phyloP scores from a whole-genome alignment of 2,797 vertebrate species.

The Scolopax bukidnonensis region DNA sequence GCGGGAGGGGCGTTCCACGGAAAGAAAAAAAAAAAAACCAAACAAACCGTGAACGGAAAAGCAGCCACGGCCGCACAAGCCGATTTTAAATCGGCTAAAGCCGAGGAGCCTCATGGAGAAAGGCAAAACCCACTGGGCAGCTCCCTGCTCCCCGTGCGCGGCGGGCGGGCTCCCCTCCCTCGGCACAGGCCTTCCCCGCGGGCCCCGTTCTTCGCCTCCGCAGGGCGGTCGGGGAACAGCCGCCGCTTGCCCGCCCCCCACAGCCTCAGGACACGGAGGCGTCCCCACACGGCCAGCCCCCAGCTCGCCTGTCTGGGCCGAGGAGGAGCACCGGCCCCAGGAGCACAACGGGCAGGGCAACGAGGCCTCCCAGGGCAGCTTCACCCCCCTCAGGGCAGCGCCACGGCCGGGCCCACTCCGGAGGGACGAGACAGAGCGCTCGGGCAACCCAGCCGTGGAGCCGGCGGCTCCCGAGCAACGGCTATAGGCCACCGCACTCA shows the following conservation, averaged over 20 bases:
- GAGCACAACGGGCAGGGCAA: background rate
- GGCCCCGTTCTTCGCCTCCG: background rate
- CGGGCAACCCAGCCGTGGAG: background rate
- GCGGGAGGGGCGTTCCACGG: fast-evolving
- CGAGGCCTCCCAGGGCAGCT: background rate
- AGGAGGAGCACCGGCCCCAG: background rate
- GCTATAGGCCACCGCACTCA: slow-evolving; percentile 56
- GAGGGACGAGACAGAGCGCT: background rate
- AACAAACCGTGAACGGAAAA: no score
- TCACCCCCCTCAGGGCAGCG: background rate
- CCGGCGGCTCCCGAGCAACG: background rate
- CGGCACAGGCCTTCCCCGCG: background rate
- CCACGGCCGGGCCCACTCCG: background rate
- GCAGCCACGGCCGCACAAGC: background rate
- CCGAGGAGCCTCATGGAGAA: background rate
- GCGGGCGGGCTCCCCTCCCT: background rate
- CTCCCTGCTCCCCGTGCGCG: background rate
- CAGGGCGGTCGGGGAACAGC: background rate
- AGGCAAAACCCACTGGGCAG: background rate
- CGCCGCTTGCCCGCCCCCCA: background rate
- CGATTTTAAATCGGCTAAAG: fast-evolving
- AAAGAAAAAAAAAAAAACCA: no score
- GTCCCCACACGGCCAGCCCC: background rate
- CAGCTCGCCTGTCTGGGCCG: slow-evolving; percentile 13
- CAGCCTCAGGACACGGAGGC: background rate